Conservation (phyloP, 2,113 vertebrate genomes). For the Lynx canadensis region DNA sequence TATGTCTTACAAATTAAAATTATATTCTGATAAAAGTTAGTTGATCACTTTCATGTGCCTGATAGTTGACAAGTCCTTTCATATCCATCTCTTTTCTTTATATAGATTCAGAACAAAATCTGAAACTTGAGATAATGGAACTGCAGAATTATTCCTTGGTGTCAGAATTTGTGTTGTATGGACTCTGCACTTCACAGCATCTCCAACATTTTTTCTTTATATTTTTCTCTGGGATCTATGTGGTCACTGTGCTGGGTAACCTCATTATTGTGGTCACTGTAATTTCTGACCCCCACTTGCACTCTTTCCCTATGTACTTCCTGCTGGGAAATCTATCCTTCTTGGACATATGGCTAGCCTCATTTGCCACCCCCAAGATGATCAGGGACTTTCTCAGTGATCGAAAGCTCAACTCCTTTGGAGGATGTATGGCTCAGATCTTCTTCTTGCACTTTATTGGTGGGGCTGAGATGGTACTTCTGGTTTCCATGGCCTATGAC, state of each 20-base stretch:
- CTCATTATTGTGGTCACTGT: constrained; percentile 52
- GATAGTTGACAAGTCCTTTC: neutral
- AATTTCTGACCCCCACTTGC: constrained; percentile 8
- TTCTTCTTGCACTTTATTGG: constrained; percentile 71
- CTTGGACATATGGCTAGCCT: constrained; percentile 64
- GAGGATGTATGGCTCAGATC: constrained; percentile 66
- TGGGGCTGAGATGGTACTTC: constrained; percentile 67
- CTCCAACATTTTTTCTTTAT: constrained; percentile 59
- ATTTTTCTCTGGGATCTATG: constrained; percentile 48
- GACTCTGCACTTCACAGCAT: constrained; percentile 48
- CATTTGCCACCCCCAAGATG: constrained; percentile 68
- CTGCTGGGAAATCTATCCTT: constrained; percentile 67
- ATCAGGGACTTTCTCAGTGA: constrained; percentile 61
- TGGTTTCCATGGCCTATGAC: constrained; percentile 76
- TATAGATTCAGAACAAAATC: neutral
- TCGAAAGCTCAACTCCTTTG: constrained; percentile 59
- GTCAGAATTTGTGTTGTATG: constrained; percentile 67
- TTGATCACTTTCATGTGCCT: neutral
- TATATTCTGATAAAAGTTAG: neutral
- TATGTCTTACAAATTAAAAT: neutral
- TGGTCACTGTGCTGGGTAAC: constrained; percentile 48
- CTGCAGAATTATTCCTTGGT: constrained; percentile 59
- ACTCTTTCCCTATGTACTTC: constrained; percentile 66
- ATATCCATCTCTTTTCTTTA: neutral
- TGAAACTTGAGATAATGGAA: constrained; percentile 36